These are phyloP conservation scores for Cynodonichthys magdalenae DNA, from an alignment of 2,797 vertebrate species.

Conservation along the genomic window DNA sequence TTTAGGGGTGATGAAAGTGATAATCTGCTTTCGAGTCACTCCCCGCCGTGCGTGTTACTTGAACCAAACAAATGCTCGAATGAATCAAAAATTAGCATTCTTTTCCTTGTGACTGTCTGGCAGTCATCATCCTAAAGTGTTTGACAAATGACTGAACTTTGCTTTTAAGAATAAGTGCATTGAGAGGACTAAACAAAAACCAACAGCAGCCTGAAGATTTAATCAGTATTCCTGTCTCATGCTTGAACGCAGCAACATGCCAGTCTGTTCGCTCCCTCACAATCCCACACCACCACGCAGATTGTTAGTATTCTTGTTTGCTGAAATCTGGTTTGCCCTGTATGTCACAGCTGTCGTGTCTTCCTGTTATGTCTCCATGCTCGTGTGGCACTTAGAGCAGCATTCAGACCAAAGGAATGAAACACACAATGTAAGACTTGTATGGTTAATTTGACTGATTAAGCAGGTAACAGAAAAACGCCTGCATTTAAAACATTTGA, in stretches of 20 bases:
- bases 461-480: slow-evolving; percentile 8
- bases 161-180: slow-evolving; percentile 36
- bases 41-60: slow-evolving; percentile 52
- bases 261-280: slow-evolving; percentile 26
- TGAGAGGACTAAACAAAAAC: slow-evolving; percentile 30
- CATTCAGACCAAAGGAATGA: slow-evolving; percentile 22
- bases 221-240: slow-evolving; percentile 55
- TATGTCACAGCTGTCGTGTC: slow-evolving; percentile 39
- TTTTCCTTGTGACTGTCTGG: slow-evolving; percentile 49
- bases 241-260: slow-evolving; percentile 26
- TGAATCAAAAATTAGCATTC: slow-evolving; percentile 59
- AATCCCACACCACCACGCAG: slow-evolving; percentile 14
- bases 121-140: slow-evolving; percentile 52
- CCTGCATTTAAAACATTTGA: neutral
- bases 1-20: slow-evolving; percentile 62
- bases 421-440: slow-evolving; percentile 3
- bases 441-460: slow-evolving; percentile 14
- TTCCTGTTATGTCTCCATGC: slow-evolving; percentile 22
- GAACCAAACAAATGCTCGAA: slow-evolving; percentile 49
- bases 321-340: slow-evolving; percentile 36
- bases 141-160: slow-evolving; percentile 50
- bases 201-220: slow-evolving; percentile 27
- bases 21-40: slow-evolving; percentile 78
- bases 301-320: slow-evolving; percentile 34
- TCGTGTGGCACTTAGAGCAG: slow-evolving; percentile 10